These are phyloP conservation scores for Neria commutata DNA, from an alignment of 2,888 invertebrate genomes.

Conservation along the genomic window DNA sequence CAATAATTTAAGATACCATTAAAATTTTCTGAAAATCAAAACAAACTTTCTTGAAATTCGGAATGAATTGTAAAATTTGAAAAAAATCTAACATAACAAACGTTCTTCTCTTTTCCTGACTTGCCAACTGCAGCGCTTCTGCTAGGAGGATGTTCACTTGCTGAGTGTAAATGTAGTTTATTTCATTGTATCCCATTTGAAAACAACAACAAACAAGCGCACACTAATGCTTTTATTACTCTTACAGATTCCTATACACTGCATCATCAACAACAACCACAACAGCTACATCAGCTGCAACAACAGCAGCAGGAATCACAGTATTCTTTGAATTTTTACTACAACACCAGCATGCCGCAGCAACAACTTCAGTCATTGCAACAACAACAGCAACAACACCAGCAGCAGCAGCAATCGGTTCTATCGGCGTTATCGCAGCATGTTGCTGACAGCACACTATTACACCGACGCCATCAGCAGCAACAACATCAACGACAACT, in stretches of 20 bases:
- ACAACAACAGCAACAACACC: constrained; percentile 21
- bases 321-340: constrained; percentile 17
- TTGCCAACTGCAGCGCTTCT: too few relatives aligned
- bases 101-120: too few relatives aligned
- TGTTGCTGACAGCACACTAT: constrained; percentile 16
- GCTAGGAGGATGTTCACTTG: too few relatives aligned
- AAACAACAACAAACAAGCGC: too few relatives aligned
- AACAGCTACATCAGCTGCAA: constrained; percentile 20
- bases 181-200: too few relatives aligned
- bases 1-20: too few relatives aligned
- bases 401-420: constrained; percentile 20
- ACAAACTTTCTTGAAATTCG: too few relatives aligned
- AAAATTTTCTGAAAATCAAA: too few relatives aligned
- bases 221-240: too few relatives aligned
- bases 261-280: neutral
- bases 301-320: constrained; percentile 6
- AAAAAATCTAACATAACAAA: too few relatives aligned
- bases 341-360: constrained; percentile 14
- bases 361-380: constrained; percentile 10
- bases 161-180: too few relatives aligned
- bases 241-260: constrained; percentile 22
- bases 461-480: neutral
- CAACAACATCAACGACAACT: constrained; percentile 8
- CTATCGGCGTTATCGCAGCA: constrained; percentile 17
- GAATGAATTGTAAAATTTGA: too few relatives aligned